Percentiles rank a stretch among this genome's conserved stretches.
phyloP scores from a whole-genome alignment of 2,888 invertebrate genomes.

The Agapostemon virescens region DNA sequence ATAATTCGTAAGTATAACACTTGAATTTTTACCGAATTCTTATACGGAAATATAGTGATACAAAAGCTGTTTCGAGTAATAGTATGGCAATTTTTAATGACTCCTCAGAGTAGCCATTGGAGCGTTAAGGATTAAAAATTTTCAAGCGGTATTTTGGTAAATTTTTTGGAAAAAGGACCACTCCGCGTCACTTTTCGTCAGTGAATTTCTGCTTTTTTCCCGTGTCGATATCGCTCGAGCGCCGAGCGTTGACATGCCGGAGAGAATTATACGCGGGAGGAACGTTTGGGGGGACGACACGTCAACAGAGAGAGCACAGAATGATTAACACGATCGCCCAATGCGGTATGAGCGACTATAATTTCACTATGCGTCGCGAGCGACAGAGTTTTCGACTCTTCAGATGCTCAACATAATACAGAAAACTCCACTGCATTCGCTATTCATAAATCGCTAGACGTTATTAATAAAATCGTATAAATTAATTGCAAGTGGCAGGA shows the following conservation, averaged over 20 bases:
- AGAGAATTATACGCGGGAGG: slow-evolving; percentile 14
- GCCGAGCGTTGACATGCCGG: slow-evolving; percentile 11
- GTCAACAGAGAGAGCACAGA: neutral
- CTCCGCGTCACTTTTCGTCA: slow-evolving; percentile 7
- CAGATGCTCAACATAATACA: neutral
- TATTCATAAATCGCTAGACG: too few species aligned
- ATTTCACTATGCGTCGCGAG: neutral
- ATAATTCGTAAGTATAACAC: too few species aligned
- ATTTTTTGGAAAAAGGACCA: too few species aligned
- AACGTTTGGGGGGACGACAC: neutral
- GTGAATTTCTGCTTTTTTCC: slow-evolving; percentile 26
- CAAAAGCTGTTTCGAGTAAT: too few species aligned
- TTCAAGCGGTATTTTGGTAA: too few species aligned
- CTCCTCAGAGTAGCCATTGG: too few species aligned
- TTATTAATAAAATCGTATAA: too few species aligned
- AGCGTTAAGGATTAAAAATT: too few species aligned
- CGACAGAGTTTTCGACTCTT: neutral
- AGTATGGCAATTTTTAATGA: too few species aligned
- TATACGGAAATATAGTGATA: too few species aligned
- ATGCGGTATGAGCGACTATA: neutral
- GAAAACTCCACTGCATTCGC: neutral
- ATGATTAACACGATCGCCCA: neutral
- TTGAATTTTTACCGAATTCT: too few species aligned
- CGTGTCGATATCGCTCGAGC: slow-evolving; percentile 9
- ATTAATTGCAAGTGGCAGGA: too few species aligned